Evolutionary conservation across 2,888 invertebrate species (phyloP), one percentile per base, ranked within the genome.

Genomic region (Xanthorhoe designata): DNA sequence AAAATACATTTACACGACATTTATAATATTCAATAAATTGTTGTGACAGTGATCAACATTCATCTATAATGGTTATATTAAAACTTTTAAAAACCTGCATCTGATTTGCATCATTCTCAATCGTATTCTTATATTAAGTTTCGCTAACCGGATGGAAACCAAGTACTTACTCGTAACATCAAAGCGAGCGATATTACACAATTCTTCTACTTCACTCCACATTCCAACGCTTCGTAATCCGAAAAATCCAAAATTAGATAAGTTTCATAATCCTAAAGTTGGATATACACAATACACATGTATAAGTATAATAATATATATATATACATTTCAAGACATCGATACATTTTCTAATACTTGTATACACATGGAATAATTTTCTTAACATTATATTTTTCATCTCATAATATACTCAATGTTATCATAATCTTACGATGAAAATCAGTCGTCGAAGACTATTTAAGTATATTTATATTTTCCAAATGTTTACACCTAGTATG

Each of bases 381-480:
- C 57, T 65, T 63, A 57, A 24, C 59, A 61, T 54, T 65, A 47
- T 65, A 61, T 66, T 68, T 68, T 67, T 66, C 56, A 73, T 76
- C 68, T 73, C 74, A 68, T 73, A n/a, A n/a, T n/a, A 78, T 77
- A 83, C 83, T 87, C 85, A 84, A 52, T 68, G 79, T 82, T 81
- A 76, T 73, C 17, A 59, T 24, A 72, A 74, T 82, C 86, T 91
- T 87, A 84, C 81, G 77, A 87, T 87, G 87, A 92, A 91, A 91
- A 91, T 92, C 92, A 92, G 92, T 92, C 91, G 84, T 87, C 81
- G 83, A 85, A 88, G 88, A 89, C 86, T 85, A 85, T 82, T 77
- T 77, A 75, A 75, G 76, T 76, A 47, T 62, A 71, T 61, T 68
- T 77, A 75, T 75, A 72, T 75, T 74, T 70, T 71, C 69, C 68